These are phyloP conservation scores for Streptopelia turtur DNA, from an alignment of 2,797 vertebrate genomes.

Conservation along the genomic window DNA sequence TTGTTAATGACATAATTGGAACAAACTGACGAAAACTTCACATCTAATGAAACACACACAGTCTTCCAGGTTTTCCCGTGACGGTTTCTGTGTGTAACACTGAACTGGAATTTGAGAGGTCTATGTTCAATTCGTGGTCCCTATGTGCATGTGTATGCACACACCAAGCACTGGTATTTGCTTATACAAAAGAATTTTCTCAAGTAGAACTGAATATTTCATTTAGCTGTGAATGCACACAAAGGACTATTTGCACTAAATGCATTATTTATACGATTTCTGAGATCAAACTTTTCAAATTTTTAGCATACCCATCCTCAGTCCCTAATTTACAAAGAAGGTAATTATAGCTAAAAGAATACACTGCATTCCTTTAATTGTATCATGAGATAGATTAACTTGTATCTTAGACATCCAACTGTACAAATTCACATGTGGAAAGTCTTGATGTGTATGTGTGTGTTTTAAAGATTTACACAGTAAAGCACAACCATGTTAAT, in stretches of 20 bases:
- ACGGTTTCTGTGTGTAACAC: not conserved
- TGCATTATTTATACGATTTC: not conserved
- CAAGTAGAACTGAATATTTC: not conserved
- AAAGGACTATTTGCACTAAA: not conserved
- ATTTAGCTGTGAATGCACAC: not conserved
- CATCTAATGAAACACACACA: not conserved
- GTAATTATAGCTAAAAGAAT: not conserved
- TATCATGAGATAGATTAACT: not conserved
- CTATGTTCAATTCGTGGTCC: not conserved
- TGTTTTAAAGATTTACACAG: not conserved
- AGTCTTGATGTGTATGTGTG: not conserved
- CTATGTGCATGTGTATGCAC: not conserved
- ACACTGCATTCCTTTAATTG: not conserved
- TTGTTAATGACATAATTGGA: conserved; percentile 33
- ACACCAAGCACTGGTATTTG: not conserved
- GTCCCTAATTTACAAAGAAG: not conserved
- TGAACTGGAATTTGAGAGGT: not conserved
- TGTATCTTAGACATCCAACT: not conserved
- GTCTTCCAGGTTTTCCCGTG: not conserved
- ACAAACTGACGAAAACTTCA: conserved; percentile 21
- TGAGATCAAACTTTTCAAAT: not conserved
- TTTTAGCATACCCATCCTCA: not conserved
- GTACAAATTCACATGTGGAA: not conserved
- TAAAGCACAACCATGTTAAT: not conserved
- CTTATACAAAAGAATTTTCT: not conserved